phyloP scores from a whole-genome alignment of 2,797 vertebrate species.

The Zonotrichia albicollis region DNA sequence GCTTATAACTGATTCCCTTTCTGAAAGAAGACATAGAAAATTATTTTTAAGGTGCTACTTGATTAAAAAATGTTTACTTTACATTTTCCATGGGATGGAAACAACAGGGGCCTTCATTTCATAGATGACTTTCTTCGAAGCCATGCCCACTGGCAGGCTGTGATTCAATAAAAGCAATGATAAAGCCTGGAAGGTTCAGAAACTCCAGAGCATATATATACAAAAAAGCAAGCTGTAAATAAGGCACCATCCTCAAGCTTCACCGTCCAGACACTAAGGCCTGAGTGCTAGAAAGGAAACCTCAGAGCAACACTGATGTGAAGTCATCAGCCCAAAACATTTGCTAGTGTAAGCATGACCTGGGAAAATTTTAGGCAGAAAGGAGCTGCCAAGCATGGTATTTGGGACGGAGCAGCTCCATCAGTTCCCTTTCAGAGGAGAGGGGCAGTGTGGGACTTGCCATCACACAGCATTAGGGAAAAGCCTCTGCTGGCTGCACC shows the following conservation, averaged over 20 bases:
- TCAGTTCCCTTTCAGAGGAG: background rate
- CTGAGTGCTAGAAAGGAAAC: background rate
- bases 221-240: background rate
- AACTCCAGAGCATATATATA: background rate
- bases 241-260: background rate
- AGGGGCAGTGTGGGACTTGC: accelerated
- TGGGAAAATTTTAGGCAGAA: background rate
- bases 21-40: background rate
- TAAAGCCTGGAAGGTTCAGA: background rate
- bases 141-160: no score
- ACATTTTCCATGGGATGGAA: background rate
- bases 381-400: background rate
- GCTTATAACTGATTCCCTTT: background rate
- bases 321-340: background rate
- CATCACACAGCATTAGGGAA: background rate
- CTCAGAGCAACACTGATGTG: background rate
- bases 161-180: background rate
- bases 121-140: background rate
- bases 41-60: background rate
- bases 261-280: background rate
- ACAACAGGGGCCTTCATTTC: background rate
- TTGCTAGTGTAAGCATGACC: background rate
- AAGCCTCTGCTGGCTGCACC: background rate
- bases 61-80: background rate
- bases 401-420: background rate